phyloP scores from a whole-genome alignment of 2,888 invertebrate genomes.

The Clusia tigrina region DNA sequence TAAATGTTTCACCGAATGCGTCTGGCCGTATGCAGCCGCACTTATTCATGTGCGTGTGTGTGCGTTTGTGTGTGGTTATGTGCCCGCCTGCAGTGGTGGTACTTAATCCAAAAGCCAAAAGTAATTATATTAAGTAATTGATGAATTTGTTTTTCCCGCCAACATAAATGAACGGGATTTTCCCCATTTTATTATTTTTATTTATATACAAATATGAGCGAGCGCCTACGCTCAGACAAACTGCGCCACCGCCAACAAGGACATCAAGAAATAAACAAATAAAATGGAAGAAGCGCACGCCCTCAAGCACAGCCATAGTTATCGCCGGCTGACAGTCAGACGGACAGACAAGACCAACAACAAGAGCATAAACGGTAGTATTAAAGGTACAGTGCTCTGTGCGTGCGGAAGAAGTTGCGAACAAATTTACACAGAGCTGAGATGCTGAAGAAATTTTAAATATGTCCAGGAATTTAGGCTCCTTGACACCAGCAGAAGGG shows the following conservation, averaged over 20 bases:
- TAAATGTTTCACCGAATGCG: too few relatives aligned
- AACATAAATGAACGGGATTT: neutral
- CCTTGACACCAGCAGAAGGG: too few relatives aligned
- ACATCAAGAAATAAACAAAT: neutral
- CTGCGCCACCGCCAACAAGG: neutral
- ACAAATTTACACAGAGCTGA: too few relatives aligned
- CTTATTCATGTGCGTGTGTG: neutral
- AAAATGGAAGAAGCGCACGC: too few relatives aligned
- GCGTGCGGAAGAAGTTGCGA: too few relatives aligned
- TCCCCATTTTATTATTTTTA: neutral
- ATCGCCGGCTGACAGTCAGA: conserved; percentile 9
- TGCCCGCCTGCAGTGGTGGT: neutral
- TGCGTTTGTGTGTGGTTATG: conserved; percentile 30
- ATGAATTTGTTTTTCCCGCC: conserved; percentile 42
- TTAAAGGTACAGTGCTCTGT: too few relatives aligned
- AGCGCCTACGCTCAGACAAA: neutral
- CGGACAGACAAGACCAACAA: too few relatives aligned
- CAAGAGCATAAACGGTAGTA: too few relatives aligned
- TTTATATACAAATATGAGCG: neutral
- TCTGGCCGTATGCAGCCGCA: conserved; percentile 30
- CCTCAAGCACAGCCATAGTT: neutral
- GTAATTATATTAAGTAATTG: conserved; percentile 59
- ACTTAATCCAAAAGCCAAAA: conserved; percentile 58
- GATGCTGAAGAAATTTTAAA: too few relatives aligned
- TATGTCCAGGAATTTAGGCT: too few relatives aligned